phyloP scores from a whole-genome alignment of 2,888 invertebrate genomes.

The Caenorhabditis parvicauda region DNA sequence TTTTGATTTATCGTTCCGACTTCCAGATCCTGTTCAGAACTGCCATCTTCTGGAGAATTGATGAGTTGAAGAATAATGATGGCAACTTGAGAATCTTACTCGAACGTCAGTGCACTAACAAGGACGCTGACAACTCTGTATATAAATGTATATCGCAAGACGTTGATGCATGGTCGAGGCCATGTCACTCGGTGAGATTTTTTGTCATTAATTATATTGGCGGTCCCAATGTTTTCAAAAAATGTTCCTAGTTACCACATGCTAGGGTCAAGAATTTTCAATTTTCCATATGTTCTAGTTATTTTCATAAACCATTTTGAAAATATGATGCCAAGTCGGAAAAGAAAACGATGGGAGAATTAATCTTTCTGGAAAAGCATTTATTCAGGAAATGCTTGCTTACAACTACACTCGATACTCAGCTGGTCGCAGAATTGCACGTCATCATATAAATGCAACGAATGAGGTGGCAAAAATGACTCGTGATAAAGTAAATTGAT shows the following conservation, averaged over 20 bases:
- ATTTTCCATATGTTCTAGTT: not conserved
- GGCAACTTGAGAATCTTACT: conserved; percentile 33
- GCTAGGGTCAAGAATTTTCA: not conserved
- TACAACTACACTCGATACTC: conserved; percentile 38
- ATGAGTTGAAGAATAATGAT: conserved; percentile 28
- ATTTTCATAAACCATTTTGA: not conserved
- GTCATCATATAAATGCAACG: conserved; percentile 22
- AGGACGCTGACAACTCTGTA: conserved; percentile 22
- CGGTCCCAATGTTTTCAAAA: not conserved
- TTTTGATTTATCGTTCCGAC: no score
- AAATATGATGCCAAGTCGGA: not conserved
- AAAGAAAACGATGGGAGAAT: not conserved
- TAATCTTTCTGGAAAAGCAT: not conserved
- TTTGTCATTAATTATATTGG: not conserved
- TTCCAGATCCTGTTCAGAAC: conserved; percentile 9
- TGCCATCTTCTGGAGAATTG: conserved; percentile 25
- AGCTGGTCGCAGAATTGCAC: conserved; percentile 28
- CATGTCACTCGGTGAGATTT: conserved; percentile 23
- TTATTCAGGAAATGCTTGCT: conserved; percentile 29
- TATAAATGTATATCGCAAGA: conserved; percentile 29
- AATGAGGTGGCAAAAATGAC: conserved; percentile 25
- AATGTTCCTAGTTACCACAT: not conserved
- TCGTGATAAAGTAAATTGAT: conserved; percentile 15
- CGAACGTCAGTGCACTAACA: conserved; percentile 29
- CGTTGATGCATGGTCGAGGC: conserved; percentile 24